phyloP scores from a whole-genome alignment of 2,797 vertebrate genomes.

The Cynodonichthys magdalenae region DNA sequence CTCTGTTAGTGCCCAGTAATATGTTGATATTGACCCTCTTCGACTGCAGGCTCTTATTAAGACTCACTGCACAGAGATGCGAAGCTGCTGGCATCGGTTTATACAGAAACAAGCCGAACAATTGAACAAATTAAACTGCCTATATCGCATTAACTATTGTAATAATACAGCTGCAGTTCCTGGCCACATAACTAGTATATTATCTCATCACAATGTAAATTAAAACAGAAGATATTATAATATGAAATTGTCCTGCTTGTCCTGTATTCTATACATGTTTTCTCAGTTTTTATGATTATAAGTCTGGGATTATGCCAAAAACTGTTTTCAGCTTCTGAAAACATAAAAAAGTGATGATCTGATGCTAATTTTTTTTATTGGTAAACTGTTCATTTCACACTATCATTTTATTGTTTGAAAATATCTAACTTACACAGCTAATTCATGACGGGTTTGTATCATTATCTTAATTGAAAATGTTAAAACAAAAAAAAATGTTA shows the following conservation, averaged over 20 bases:
- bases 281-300: conserved; percentile 5
- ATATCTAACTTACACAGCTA: no score
- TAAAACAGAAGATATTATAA: conserved; percentile 21
- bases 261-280: conserved; percentile 5
- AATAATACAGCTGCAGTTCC: conserved; percentile 52
- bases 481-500: no score
- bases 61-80: conserved; percentile 39
- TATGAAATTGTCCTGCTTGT: conserved; percentile 7
- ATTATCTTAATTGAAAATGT: no score
- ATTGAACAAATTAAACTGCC: conserved; percentile 57
- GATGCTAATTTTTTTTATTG: conserved; percentile 14
- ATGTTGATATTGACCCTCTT: conserved; percentile 80
- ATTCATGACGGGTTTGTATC: no score
- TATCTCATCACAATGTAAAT: conserved; percentile 20
- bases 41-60: conserved; percentile 63
- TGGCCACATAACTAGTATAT: conserved; percentile 16
- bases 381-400: background rate
- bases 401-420: background rate
- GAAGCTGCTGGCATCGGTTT: conserved; percentile 45
- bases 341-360: background rate
- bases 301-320: conserved; percentile 31
- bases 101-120: conserved; percentile 51
- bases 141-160: conserved; percentile 51
- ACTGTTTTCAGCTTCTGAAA: conserved; percentile 27
- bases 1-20: conserved; percentile 78